A percentile compares a stretch with the other conserved stretches of the same genome.
phyloP scores from a whole-genome alignment of 1,140 invertebrate genomes.

The Cotesia typhae region DNA sequence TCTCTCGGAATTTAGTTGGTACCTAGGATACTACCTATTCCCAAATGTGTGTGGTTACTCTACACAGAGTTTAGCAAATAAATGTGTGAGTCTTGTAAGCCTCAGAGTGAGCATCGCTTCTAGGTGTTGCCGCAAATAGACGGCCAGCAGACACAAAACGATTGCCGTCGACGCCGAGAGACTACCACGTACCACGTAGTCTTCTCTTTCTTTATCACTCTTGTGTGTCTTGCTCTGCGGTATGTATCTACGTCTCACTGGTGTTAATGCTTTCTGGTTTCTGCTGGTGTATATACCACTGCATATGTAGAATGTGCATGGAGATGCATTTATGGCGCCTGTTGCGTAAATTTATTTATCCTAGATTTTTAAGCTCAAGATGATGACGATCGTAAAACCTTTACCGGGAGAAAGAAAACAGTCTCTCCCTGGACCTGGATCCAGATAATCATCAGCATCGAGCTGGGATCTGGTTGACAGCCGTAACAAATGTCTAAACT shows the following conservation, averaged over 20 bases:
- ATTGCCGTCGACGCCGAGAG: constrained; percentile 51
- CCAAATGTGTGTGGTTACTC: too few species aligned
- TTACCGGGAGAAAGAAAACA: too few species aligned
- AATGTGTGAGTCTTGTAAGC: background rate
- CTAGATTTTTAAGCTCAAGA: too few species aligned
- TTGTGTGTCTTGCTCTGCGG: constrained; percentile 20
- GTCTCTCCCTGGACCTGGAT: too few species aligned
- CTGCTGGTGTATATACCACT: background rate
- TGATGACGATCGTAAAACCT: background rate
- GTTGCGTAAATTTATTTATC: constrained; percentile 16
- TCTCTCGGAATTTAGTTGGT: too few species aligned
- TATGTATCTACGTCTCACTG: background rate
- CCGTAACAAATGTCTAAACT: background rate
- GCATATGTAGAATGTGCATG: too few species aligned
- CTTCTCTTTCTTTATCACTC: constrained; percentile 34
- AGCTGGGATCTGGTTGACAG: background rate
- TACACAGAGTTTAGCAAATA: background rate
- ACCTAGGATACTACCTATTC: background rate
- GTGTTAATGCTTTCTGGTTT: background rate
- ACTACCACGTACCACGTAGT: constrained; percentile 16
- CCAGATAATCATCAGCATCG: too few species aligned
- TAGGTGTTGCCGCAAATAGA: constrained; percentile 50
- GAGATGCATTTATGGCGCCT: background rate
- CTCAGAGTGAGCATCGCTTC: constrained; percentile 24
- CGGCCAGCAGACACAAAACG: constrained; percentile 58